Evolutionary conservation across 2,113 vertebrate genomes (phyloP), one percentile per base, ranked within the genome.

Genomic region (Catharus minimus): DNA sequence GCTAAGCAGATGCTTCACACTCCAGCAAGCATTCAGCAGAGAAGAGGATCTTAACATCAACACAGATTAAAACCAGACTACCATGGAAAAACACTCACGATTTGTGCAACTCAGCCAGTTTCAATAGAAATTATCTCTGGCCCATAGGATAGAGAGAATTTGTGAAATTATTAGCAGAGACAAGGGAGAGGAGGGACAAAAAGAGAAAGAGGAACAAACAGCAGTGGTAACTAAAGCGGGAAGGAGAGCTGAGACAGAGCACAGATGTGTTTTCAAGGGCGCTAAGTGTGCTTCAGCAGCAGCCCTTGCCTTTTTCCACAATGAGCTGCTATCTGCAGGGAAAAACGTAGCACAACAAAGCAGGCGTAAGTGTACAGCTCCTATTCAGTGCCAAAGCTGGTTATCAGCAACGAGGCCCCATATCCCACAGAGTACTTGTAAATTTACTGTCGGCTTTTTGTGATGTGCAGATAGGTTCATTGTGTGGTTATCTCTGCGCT

Each of bases 381-480:
- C 43, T 76, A n/a, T 81, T 92, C 19, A 6, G 6, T 68, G 80
- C 57, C 76, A 82, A 88, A 88, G 50, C 77, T 50, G 58, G 78
- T 89, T 95, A 92, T 93, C 90, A 93, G 88, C 61, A 82, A 23
- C 0, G 1, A 69, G 86, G 86, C 50, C 90, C 62, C 52, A 43
- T 27, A 64, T 67, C 81, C 76, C 82, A 78, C 0, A 0, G 72
- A 88, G 76, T 50, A 67, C 76, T 95, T 88, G 78, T 89, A 94
- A 89, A 69, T 86, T 79, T 82, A 74, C 66, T 33, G 58, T 71
- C 7, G 5, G 73, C 66, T 75, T 86, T 86, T 79, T 84, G 82
- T 80, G 89, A 89, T 85, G 76, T 55, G 56, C 44, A 83, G 79
- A 88, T 90, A 83, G 33, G 60, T 47, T 71, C 88, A 72, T 86